These are phyloP conservation scores for Rhynchomys soricoides DNA, from an alignment of 2,113 vertebrate species.

Conservation along the genomic window DNA sequence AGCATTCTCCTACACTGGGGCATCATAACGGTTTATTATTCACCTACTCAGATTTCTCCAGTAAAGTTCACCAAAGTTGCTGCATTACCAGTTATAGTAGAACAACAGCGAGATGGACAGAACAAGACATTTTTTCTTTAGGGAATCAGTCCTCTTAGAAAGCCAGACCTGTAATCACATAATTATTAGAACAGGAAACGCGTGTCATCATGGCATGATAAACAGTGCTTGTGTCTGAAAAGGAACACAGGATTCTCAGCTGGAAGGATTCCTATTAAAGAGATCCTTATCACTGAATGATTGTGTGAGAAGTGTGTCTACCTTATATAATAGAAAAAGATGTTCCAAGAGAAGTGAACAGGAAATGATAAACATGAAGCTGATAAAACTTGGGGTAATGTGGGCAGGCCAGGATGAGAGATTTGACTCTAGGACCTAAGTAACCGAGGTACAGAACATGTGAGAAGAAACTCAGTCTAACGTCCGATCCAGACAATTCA, in stretches of 20 bases:
- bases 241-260: not conserved
- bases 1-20: too few species aligned
- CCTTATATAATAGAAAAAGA: not conserved
- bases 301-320: not conserved
- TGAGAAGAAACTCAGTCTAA: not conserved
- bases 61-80: not conserved
- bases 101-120: not conserved
- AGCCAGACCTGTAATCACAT: not conserved
- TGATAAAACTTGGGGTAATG: not conserved
- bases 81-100: not conserved
- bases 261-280: not conserved
- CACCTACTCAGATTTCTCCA: not conserved
- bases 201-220: too few species aligned
- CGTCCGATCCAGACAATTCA: not conserved
- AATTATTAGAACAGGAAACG: not conserved
- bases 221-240: not conserved
- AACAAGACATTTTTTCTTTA: not conserved
- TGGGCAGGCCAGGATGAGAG: not conserved
- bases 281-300: not conserved
- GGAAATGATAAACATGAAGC: not conserved
- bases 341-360: not conserved
- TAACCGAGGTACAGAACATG: accelerated
- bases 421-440: not conserved
- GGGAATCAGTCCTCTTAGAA: not conserved
- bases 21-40: not conserved